phyloP scores from a whole-genome alignment of 2,113 vertebrate genomes.

The Anoplopoma fimbria region DNA sequence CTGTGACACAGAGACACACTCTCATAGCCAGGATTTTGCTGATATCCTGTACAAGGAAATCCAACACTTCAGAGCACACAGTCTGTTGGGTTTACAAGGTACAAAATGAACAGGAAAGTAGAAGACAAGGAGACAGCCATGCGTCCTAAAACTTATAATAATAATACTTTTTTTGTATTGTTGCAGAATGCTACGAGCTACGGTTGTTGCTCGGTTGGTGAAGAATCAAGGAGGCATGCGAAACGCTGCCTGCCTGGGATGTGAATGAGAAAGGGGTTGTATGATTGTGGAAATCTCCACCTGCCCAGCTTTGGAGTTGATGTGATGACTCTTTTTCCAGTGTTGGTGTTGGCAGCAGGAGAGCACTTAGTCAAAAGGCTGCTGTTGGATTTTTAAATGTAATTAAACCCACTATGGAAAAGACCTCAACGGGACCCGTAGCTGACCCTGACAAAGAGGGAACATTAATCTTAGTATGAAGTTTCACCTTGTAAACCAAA shows the following conservation, averaged over 20 bases:
- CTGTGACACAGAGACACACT: constrained; percentile 16
- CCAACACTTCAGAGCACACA: not conserved
- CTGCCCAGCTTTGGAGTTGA: not conserved
- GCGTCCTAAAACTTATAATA: not conserved
- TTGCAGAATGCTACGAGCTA: not conserved
- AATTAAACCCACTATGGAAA: constrained; percentile 24
- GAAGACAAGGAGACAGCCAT: not conserved
- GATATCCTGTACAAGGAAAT: not conserved
- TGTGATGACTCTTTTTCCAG: constrained; percentile 2
- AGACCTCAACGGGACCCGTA: not conserved
- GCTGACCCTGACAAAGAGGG: not conserved
- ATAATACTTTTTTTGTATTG: not conserved
- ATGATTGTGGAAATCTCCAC: not conserved
- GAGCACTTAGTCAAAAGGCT: constrained; percentile 8
- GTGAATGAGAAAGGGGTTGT: not conserved
- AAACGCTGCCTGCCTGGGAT: not conserved
- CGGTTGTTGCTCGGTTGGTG: not conserved
- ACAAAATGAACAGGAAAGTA: not conserved
- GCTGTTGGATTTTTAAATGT: not conserved
- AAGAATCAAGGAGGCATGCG: not conserved
- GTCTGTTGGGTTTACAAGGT: constrained; percentile 4
- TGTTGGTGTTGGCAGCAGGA: not conserved
- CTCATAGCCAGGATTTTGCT: not conserved
- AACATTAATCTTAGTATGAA: not conserved
- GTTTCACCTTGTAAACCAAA: not conserved